Percentiles rank a stretch among this genome's conserved stretches.
Evolutionary conservation across 1,140 invertebrate species (phyloP).

Genomic region (Odontomachus brunneus): DNA sequence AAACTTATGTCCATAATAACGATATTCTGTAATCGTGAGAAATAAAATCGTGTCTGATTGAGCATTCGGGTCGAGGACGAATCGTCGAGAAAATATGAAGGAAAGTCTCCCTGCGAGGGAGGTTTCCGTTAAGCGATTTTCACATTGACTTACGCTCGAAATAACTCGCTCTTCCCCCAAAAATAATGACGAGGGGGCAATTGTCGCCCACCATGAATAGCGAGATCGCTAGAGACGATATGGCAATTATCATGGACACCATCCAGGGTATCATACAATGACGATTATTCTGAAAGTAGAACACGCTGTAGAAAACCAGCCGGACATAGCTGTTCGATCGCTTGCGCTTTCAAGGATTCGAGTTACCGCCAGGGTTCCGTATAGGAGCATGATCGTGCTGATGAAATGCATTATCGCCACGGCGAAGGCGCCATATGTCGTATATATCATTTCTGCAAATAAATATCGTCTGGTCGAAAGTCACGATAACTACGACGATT

Average conservation of each 20-base stretch:
- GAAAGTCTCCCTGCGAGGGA: no score
- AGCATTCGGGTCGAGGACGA: no score
- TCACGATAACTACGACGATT: not conserved
- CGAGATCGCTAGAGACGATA: constrained; percentile 79
- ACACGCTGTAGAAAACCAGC: constrained; percentile 3
- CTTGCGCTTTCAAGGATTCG: not conserved
- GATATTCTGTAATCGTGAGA: no score
- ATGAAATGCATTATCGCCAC: constrained; percentile 84
- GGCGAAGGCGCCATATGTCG: constrained; percentile 84
- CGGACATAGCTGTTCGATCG: not conserved
- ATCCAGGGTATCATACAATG: constrained; percentile 85
- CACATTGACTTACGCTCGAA: constrained; percentile 78
- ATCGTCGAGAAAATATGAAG: no score
- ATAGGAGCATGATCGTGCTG: constrained; percentile 83
- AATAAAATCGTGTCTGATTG: no score
- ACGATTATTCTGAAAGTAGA: constrained; percentile 82
- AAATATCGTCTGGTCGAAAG: not conserved
- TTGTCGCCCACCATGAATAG: constrained; percentile 81
- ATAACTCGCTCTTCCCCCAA: constrained; percentile 80
- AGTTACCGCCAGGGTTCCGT: constrained; percentile 84
- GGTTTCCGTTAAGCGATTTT: no score
- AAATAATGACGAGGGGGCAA: constrained; percentile 78
- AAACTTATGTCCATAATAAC: no score
- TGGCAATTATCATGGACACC: constrained; percentile 83
- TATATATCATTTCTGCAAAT: constrained; percentile 82